These are phyloP conservation scores for Nicator chloris DNA, from an alignment of 2,113 vertebrate species.

Conservation along the genomic window DNA sequence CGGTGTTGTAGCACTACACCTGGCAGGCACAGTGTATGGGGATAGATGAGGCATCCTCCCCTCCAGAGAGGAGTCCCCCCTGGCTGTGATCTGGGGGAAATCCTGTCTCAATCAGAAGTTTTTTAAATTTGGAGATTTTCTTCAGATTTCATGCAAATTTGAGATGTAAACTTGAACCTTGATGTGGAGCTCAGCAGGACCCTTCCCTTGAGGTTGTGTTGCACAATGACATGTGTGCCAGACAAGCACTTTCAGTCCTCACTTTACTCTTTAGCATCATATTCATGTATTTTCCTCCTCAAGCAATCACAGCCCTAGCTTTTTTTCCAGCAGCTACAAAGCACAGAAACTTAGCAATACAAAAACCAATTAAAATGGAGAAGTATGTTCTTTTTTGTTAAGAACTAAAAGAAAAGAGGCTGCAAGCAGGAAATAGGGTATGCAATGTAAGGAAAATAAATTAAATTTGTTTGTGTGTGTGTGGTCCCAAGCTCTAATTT, in stretches of 20 bases:
- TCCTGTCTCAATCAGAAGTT: neutral
- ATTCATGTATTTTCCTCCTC: neutral
- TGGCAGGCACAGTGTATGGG: neutral
- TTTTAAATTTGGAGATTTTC: neutral
- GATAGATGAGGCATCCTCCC: neutral
- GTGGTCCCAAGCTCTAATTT: neutral
- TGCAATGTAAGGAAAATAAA: neutral
- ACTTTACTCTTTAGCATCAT: neutral
- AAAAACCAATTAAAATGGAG: neutral
- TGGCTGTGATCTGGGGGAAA: neutral
- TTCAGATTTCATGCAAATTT: neutral
- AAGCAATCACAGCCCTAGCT: neutral
- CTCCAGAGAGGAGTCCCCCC: neutral
- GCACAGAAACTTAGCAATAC: neutral
- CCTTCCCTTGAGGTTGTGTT: rapidly evolving
- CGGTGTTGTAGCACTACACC: neutral
- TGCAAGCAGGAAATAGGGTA: neutral
- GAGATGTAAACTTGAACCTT: neutral
- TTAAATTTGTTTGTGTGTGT: neutral
- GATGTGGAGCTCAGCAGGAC: neutral
- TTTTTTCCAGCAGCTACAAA: neutral
- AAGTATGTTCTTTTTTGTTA: neutral
- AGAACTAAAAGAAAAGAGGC: neutral
- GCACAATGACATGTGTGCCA: rapidly evolving
- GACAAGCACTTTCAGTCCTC: neutral